phyloP scores from a whole-genome alignment of 2,888 invertebrate genomes.

The Apoderus coryli region DNA sequence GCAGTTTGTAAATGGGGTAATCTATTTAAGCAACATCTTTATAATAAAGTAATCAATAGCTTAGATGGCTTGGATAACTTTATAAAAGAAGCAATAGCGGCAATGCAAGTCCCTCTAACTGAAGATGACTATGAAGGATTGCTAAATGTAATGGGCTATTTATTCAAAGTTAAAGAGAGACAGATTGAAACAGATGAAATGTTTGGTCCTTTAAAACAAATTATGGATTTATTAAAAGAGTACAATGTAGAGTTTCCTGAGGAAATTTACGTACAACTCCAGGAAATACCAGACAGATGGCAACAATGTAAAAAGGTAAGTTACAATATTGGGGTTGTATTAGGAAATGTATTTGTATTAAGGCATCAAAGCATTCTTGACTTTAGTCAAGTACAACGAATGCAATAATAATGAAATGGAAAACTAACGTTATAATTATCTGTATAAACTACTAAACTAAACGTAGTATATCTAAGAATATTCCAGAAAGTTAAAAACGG shows the following conservation, averaged over 20 bases:
- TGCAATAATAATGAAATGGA: no score
- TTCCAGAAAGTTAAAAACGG: no score
- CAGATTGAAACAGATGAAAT: constrained; percentile 68
- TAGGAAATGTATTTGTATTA: no score
- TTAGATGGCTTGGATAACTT: constrained; percentile 65
- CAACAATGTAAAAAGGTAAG: constrained; percentile 60
- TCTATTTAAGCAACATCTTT: constrained; percentile 73
- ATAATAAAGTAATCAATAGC: constrained; percentile 64
- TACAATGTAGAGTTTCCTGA: constrained; percentile 83
- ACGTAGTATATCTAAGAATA: no score
- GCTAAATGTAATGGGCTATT: constrained; percentile 67
- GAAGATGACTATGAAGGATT: constrained; percentile 82
- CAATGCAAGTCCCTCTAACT: constrained; percentile 49
- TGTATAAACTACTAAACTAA: no score
- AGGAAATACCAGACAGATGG: constrained; percentile 82
- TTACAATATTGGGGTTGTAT: no score
- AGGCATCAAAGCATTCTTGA: no score
- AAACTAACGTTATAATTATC: no score
- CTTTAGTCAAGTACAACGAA: no score
- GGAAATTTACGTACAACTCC: constrained; percentile 55
- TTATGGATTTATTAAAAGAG: constrained; percentile 66
- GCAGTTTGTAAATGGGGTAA: constrained; percentile 79
- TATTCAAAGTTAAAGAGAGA: constrained; percentile 64
- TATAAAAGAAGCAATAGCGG: constrained; percentile 55
- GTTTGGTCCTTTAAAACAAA: constrained; percentile 80